phyloP scores from a whole-genome alignment of 2,797 vertebrate genomes.

The Oryzias dopingdopingensis region DNA sequence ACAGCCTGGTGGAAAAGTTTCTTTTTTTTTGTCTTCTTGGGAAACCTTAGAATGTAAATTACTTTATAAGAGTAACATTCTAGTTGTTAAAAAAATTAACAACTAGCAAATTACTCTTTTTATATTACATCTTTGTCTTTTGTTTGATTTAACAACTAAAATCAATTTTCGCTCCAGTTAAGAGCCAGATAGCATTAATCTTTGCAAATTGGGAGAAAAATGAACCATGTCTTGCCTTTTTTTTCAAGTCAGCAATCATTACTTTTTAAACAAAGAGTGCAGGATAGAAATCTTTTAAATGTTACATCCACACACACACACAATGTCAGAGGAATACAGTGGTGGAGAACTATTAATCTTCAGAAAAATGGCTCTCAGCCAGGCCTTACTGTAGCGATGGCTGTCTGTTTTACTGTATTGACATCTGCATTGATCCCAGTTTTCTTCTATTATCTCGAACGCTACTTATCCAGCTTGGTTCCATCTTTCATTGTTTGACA shows the following conservation, averaged over 20 bases:
- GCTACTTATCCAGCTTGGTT: constrained; percentile 40
- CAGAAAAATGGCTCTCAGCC: constrained; percentile 48
- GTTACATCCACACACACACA: constrained; percentile 10
- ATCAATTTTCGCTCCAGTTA: neutral
- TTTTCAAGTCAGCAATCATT: neutral
- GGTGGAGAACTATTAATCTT: constrained; percentile 43
- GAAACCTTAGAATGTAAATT: no score
- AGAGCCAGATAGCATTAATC: constrained; percentile 6
- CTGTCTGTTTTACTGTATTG: constrained; percentile 66
- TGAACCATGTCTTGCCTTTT: neutral
- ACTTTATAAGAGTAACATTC: no score
- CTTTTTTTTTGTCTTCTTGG: neutral
- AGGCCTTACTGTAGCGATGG: constrained; percentile 32
- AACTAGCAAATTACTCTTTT: no score
- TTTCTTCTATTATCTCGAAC: constrained; percentile 71
- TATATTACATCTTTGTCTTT: no score
- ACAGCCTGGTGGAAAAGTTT: constrained; percentile 30
- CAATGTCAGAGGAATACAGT: constrained; percentile 1
- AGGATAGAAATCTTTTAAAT: constrained; percentile 9
- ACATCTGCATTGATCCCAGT: constrained; percentile 72
- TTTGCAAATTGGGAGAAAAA: constrained; percentile 4
- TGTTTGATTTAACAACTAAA: neutral
- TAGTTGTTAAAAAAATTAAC: no score
- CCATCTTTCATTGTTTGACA: constrained; percentile 49
- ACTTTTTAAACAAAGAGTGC: neutral